phyloP scores from a whole-genome alignment of 1,140 invertebrate species.

The Dysdera silvatica region DNA sequence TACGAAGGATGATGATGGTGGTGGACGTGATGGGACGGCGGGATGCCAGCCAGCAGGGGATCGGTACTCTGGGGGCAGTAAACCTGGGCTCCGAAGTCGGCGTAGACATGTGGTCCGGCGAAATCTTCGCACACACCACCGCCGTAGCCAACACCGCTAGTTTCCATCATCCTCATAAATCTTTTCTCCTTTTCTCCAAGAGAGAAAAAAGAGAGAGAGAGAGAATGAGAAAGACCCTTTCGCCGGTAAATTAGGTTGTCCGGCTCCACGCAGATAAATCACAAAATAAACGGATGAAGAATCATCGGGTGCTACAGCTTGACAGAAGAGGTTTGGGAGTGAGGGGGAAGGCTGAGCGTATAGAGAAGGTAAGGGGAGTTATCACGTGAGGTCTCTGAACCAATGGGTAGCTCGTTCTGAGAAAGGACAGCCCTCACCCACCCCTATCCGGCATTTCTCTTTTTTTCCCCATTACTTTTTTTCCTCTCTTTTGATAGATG shows the following conservation, averaged over 20 bases:
- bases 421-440: too few species aligned
- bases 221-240: not conserved
- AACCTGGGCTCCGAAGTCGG: not conserved
- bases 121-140: slow-evolving; percentile 54
- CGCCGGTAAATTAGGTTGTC: slow-evolving; percentile 31
- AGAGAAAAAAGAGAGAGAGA: not conserved
- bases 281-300: slow-evolving; percentile 32
- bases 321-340: slow-evolving; percentile 28
- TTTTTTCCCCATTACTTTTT: slow-evolving; percentile 4
- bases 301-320: slow-evolving; percentile 25
- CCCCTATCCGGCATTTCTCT: too few species aligned
- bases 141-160: slow-evolving; percentile 30
- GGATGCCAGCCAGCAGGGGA: not conserved
- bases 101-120: slow-evolving; percentile 40
- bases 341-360: not conserved
- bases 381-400: slow-evolving; percentile 19
- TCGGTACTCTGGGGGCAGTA: slow-evolving; percentile 16
- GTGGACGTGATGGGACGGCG: not conserved
- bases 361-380: not conserved
- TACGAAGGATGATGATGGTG: too few species aligned
- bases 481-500: not conserved
- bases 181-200: not conserved
- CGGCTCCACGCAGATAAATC: slow-evolving; percentile 28
- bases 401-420: too few species aligned
- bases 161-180: slow-evolving; percentile 30